Percentiles rank a stretch among this genome's conserved stretches.
Evolutionary conservation across 1,140 invertebrate genomes (phyloP).

Genomic region (Myzus persicae): DNA sequence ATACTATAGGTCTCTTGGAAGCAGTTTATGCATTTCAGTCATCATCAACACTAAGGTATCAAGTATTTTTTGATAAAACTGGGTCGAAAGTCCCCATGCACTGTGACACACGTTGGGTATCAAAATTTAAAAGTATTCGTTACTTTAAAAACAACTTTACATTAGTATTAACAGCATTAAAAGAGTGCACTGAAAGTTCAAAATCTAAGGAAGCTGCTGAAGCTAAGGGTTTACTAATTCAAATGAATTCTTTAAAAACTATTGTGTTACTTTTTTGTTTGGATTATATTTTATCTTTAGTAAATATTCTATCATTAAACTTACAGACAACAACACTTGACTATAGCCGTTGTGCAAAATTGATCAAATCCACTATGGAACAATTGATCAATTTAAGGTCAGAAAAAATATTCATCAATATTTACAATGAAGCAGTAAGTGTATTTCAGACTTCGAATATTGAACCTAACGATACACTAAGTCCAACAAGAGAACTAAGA

Average conservation of each 20-base stretch:
- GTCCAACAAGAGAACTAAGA: slow-evolving; percentile 19
- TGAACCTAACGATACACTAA: slow-evolving; percentile 28
- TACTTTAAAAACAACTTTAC: slow-evolving; percentile 14
- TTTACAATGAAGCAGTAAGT: slow-evolving; percentile 35
- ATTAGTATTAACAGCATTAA: slow-evolving; percentile 33
- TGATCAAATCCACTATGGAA: slow-evolving; percentile 42
- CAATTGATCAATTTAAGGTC: slow-evolving; percentile 46
- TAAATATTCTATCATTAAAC: slow-evolving; percentile 48
- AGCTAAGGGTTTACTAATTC: slow-evolving; percentile 23
- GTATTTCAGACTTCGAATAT: slow-evolving; percentile 27
- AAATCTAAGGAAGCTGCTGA: slow-evolving; percentile 42
- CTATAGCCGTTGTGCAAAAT: slow-evolving; percentile 46
- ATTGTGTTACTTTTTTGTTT: slow-evolving; percentile 39
- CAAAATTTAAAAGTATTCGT: too few relatives aligned
- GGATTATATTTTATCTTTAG: slow-evolving; percentile 39
- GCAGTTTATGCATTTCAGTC: not conserved
- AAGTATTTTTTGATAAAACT: too few relatives aligned
- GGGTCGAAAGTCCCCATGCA: too few relatives aligned
- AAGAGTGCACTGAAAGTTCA: slow-evolving; percentile 34
- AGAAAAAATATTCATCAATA: slow-evolving; percentile 37
- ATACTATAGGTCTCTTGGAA: not conserved
- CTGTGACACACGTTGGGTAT: too few relatives aligned
- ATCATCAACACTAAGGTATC: not conserved
- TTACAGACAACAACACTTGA: slow-evolving; percentile 36
- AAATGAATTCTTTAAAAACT: slow-evolving; percentile 39